Percentiles rank a stretch among this genome's conserved stretches.
Evolutionary conservation across 2,113 vertebrate genomes (phyloP).

Genomic region (Micromys minutus): DNA sequence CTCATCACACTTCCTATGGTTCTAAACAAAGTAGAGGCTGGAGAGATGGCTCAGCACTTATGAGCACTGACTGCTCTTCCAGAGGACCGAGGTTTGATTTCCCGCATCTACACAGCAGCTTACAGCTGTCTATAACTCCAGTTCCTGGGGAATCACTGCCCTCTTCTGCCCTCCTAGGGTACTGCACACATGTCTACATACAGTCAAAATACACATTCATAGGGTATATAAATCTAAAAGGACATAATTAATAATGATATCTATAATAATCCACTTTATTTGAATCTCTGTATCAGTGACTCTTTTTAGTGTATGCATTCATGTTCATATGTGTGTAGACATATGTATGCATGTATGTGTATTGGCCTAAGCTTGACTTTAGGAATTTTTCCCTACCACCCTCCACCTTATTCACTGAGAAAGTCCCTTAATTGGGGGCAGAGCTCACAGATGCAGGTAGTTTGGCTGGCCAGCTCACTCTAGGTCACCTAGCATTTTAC

Average conservation of each 20-base stretch:
- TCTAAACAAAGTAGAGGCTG: background rate
- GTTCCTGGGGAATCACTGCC: background rate
- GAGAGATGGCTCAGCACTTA: background rate
- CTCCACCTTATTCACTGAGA: background rate
- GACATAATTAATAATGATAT: background rate
- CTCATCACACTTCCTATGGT: background rate
- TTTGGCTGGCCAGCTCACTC: background rate
- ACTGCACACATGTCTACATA: background rate
- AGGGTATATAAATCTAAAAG: background rate
- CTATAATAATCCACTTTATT: background rate
- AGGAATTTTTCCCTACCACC: background rate
- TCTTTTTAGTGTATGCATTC: background rate
- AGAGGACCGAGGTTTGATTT: background rate
- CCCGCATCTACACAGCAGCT: background rate
- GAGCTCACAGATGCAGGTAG: background rate
- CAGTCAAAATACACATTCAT: background rate
- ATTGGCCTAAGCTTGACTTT: background rate
- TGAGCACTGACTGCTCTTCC: background rate
- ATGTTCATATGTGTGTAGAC: background rate
- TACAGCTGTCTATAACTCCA: background rate
- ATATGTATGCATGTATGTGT: background rate
- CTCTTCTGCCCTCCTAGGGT: background rate
- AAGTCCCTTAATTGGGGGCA: background rate
- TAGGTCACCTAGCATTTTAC: background rate
- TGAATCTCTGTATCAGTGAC: background rate